Percentiles rank a stretch among this genome's conserved stretches.
Conservation (phyloP, 2,888 invertebrate genomes). For the Ryuthela nishihirai region DNA sequence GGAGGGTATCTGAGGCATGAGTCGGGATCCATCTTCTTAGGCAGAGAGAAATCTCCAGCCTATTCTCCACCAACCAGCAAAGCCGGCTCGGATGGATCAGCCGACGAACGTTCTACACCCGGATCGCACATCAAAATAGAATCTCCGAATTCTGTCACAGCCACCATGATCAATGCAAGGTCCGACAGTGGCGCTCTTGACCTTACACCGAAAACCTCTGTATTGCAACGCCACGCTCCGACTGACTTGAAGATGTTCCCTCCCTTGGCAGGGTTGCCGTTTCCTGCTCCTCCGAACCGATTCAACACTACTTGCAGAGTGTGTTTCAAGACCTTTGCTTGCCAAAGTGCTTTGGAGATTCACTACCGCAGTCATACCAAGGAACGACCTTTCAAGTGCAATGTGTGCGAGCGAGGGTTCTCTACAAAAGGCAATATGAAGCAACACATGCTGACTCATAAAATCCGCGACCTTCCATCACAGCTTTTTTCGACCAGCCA, state of each 20-base stretch:
- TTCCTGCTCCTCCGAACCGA: slow-evolving; percentile 61
- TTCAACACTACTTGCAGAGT: slow-evolving; percentile 93
- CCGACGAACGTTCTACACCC: slow-evolving; percentile 25
- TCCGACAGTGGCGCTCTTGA: slow-evolving; percentile 23
- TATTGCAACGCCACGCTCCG: not conserved
- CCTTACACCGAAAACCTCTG: slow-evolving; percentile 35
- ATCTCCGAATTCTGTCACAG: slow-evolving; percentile 1
- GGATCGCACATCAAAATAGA: slow-evolving; percentile 4
- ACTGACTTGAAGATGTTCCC: slow-evolving; percentile 43
- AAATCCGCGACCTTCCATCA: slow-evolving; percentile 57
- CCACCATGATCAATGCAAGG: slow-evolving; percentile 42
- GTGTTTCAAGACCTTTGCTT: slow-evolving; percentile 97
- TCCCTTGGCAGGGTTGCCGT: slow-evolving; percentile 49
- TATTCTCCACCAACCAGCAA: slow-evolving; percentile 39
- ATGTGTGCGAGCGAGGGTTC: slow-evolving; percentile 86
- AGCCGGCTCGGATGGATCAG: slow-evolving; percentile 19
- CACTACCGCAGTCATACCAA: slow-evolving; percentile 94
- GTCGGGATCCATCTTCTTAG: not conserved
- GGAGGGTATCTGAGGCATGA: slow-evolving; percentile 5
- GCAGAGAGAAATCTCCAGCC: slow-evolving; percentile 7
- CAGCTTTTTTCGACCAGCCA: slow-evolving; percentile 41
- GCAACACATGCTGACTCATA: slow-evolving; percentile 97
- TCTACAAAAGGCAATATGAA: slow-evolving; percentile 99
- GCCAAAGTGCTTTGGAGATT: slow-evolving; percentile 90
- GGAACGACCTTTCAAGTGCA: slow-evolving; percentile 92